These are phyloP conservation scores for Metopolophium dirhodum DNA, from an alignment of 1,140 invertebrate genomes.

Conservation along the genomic window DNA sequence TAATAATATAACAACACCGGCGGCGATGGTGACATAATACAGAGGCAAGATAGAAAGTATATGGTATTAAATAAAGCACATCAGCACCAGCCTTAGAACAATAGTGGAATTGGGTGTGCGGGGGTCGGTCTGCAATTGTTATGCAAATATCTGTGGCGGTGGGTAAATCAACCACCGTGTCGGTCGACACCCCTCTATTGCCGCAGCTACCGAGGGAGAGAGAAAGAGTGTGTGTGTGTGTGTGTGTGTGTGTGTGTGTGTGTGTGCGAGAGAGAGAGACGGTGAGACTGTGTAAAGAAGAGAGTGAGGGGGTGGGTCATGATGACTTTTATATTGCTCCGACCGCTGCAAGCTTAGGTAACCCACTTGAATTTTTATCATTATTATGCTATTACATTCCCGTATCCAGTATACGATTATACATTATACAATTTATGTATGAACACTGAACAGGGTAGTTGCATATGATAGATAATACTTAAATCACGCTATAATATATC, in stretches of 20 bases:
- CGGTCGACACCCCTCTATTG: background rate
- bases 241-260: too few species aligned
- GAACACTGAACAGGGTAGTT: background rate
- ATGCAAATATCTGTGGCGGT: constrained; percentile 37
- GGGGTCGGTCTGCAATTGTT: constrained; percentile 15
- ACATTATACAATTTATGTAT: background rate
- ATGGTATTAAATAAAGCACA: constrained; percentile 53
- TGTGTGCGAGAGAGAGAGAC: too few species aligned
- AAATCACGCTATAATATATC: background rate
- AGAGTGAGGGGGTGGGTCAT: too few species aligned
- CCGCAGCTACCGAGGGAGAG: background rate
- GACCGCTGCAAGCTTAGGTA: background rate
- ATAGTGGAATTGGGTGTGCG: background rate
- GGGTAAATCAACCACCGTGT: constrained; percentile 43
- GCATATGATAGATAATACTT: background rate
- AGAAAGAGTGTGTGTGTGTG: background rate
- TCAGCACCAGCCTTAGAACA: constrained; percentile 1
- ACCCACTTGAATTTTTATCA: constrained; percentile 42
- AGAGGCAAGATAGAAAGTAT: constrained; percentile 40
- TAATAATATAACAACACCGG: background rate
- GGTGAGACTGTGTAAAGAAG: background rate
- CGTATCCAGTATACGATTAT: background rate
- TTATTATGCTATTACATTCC: background rate
- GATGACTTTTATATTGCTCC: constrained; percentile 49
- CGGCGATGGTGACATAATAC: background rate